These are phyloP conservation scores for Thalassaphorura encarpata DNA, from an alignment of 1,140 invertebrate species.

Conservation along the genomic window DNA sequence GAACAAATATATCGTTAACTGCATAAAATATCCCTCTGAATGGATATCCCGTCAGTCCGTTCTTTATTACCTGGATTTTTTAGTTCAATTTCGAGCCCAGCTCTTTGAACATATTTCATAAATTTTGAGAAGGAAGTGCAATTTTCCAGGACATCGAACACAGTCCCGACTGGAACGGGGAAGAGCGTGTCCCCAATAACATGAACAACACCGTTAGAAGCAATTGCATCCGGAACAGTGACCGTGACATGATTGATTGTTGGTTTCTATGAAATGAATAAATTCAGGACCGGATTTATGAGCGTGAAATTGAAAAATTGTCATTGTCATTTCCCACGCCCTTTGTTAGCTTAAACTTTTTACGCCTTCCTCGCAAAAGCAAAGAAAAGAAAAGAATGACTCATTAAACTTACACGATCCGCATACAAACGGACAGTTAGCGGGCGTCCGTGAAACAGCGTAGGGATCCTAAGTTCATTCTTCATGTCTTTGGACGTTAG, in stretches of 20 bases:
- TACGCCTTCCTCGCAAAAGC: too few relatives aligned
- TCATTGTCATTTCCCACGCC: too few relatives aligned
- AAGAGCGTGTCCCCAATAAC: conserved; percentile 33
- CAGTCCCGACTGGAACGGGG: conserved; percentile 31
- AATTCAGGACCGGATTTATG: too few relatives aligned
- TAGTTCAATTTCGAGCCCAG: conserved; percentile 31
- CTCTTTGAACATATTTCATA: conserved; percentile 21
- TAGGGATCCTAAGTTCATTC: conserved; percentile 31
- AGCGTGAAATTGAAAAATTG: too few relatives aligned
- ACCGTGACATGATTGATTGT: conserved; percentile 32
- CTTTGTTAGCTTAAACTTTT: too few relatives aligned
- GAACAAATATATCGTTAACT: conserved; percentile 1
- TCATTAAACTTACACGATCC: conserved; percentile 25
- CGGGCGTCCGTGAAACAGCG: conserved; percentile 29
- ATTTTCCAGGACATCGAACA: conserved; percentile 32
- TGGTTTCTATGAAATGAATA: conserved; percentile 28
- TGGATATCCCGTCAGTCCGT: not conserved
- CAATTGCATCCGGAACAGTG: conserved; percentile 30
- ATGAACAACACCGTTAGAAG: conserved; percentile 33
- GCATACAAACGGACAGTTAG: conserved; percentile 30
- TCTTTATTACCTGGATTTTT: conserved; percentile 30
- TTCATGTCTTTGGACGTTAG: conserved; percentile 29
- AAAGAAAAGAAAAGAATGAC: too few relatives aligned
- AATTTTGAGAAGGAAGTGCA: conserved; percentile 32
- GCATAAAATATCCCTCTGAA: not conserved